A percentile compares a stretch with the other conserved stretches of the same genome.
Conservation (phyloP, 2,113 vertebrate species). For the Motacilla alba region DNA sequence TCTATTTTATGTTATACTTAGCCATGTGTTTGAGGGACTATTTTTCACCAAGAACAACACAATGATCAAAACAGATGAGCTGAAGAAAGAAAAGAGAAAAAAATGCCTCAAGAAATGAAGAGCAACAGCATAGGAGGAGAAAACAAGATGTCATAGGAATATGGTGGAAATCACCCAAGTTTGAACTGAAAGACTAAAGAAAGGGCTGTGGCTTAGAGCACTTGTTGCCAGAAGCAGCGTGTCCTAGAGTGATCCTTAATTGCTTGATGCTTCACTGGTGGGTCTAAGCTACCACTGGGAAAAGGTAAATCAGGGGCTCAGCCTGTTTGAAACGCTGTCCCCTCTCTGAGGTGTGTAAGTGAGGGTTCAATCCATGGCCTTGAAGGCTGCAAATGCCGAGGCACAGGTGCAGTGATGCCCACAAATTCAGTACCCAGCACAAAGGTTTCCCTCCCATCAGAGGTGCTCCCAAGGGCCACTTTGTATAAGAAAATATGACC, state of each 20-base stretch:
- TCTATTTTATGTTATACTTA: not conserved
- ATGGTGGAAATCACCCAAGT: not conserved
- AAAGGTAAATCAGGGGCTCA: not conserved
- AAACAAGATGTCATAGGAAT: not conserved
- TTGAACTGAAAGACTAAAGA: not conserved
- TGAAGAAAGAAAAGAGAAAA: not conserved
- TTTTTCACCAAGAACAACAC: not conserved
- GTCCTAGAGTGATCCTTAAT: not conserved
- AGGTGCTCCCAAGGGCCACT: not conserved
- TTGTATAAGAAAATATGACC: rapidly evolving
- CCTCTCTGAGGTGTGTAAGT: not conserved
- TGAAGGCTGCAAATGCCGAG: not conserved
- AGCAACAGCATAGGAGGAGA: not conserved
- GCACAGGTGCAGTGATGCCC: not conserved
- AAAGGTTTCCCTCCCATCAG: not conserved
- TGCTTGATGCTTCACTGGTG: not conserved
- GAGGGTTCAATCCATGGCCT: rapidly evolving
- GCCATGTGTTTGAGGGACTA: rapidly evolving
- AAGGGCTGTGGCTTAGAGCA: not conserved
- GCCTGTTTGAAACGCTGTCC: not conserved
- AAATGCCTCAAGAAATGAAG: not conserved
- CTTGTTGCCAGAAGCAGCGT: not conserved
- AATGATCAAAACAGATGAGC: not conserved
- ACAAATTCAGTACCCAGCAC: rapidly evolving
- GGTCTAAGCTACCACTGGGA: not conserved